Evolutionary conservation across 2,888 invertebrate genomes (phyloP), one percentile per base, ranked within the genome.

Genomic region (Eretmocerus hayati): DNA sequence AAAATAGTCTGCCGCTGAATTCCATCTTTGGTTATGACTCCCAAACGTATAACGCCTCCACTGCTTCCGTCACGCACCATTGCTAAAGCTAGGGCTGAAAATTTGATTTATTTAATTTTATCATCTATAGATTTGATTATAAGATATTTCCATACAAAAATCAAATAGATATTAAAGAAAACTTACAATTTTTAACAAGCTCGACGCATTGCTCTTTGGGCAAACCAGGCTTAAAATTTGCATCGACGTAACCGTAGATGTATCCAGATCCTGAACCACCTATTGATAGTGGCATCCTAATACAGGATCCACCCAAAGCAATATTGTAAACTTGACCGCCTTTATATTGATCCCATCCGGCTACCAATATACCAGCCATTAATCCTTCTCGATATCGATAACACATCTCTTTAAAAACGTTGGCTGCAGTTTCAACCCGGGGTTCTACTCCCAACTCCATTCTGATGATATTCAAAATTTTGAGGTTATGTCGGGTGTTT

Each of bases 231-330:
- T 87, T 91, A 76, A 82, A 99, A 66, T 90, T 83, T 13, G 92
- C 84, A 66, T 95, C 92, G 6, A 96, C 86, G 65, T 87, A 96
- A 43, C 97, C 97, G 71, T 93, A 94, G 8, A 99, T 85, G 64
- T 91, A 99, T 39, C 87, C 85, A 16, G 94, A 94, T 22, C 97
- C 97, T 0, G 96, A 96, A 0, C 97, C 96, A 31, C 94, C 95
- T 59, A 91, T 89, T 2, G 91, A 84, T 13, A 91, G 84, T 0
- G 83, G 79, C 69, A 93, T 90, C 45, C 92, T 81, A 22, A 87
- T 81, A 55, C 91, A 80, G 94, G 96, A 95, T 16, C 97, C 97
- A 30, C 94, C 90, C 41, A 90, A 63, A 5, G 83, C 81, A 49
- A 85, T 72, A 21, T 75, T 74, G 62, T 80, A 83, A n/a, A 83